A percentile compares a stretch with the other conserved stretches of the same genome.
These are phyloP conservation scores for Camelus bactrianus DNA, from an alignment of 2,113 vertebrate genomes.

Conservation along the genomic window DNA sequence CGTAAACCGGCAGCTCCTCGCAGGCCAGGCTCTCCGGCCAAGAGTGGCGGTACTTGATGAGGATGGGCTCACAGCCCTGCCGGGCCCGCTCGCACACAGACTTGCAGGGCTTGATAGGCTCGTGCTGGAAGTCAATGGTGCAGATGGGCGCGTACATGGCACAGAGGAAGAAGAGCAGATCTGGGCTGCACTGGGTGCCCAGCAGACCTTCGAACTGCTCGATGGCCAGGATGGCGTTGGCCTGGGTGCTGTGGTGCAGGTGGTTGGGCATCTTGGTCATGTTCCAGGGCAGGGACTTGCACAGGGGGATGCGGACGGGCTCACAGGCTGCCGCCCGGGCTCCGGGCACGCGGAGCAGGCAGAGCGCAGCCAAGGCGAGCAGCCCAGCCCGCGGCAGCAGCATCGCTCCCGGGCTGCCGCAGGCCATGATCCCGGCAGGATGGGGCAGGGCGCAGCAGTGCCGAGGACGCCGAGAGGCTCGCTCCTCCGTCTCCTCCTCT, in stretches of 20 bases:
- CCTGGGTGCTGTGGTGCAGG: conserved; percentile 99
- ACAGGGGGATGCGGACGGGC: conserved; percentile 96
- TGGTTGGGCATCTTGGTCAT: conserved; percentile 99
- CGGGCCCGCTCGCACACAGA: conserved; percentile 97
- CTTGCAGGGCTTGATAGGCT: conserved; percentile 98
- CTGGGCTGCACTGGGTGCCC: conserved; percentile 95
- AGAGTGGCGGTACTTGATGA: conserved; percentile 95
- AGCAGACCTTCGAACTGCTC: conserved; percentile 98
- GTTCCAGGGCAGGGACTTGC: conserved; percentile 97
- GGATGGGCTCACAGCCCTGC: conserved; percentile 95
- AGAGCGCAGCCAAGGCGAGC: conserved; percentile 84
- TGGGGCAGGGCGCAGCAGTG: not conserved
- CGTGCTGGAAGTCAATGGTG: conserved; percentile 98
- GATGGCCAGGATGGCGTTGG: conserved; percentile 98
- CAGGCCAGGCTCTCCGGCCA: conserved; percentile 98
- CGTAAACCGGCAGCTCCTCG: conserved; percentile 96
- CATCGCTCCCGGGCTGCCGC: not conserved
- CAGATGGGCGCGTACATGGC: conserved; percentile 99
- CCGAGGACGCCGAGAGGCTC: not conserved
- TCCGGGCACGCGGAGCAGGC: conserved; percentile 83
- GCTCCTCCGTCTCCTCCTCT: conserved; percentile 19
- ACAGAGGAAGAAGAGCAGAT: conserved; percentile 97
- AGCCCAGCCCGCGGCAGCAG: conserved; percentile 49
- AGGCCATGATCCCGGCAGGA: conserved; percentile 59
- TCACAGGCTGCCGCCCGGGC: conserved; percentile 91